Base-by-base conservation (phyloP, 2,797 vertebrate species). In the Pangasius macronema region DNA sequence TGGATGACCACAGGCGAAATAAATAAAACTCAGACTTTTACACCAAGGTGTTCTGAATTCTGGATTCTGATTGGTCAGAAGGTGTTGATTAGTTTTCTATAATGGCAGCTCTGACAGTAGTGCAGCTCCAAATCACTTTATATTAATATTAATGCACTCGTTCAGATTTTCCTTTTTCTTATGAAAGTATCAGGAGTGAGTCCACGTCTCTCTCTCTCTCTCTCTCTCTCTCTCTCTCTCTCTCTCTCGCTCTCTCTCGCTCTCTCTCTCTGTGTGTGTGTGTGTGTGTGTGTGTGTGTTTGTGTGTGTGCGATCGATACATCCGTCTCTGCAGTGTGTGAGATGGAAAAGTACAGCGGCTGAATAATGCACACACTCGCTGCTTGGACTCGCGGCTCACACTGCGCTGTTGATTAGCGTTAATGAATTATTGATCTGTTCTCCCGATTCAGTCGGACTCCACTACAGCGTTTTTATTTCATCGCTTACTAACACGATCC, bases 341-440 rank as follows among this genome's bases (percentile, higher is more conserved):
- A 49, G 72, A 72, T 59, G 70, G 72, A 63, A 77, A 61, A 85
- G 22, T 39, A 84, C 83, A 20, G 27, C 84, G 27, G 33, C 46
- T 85, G n/a, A 85, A 76, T 76, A 76, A 85, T 77, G 72, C 84
- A 85, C 72, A 85, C 57, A 9, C 67, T 46, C 5, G 42, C 42
- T 0, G 39, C 84, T 63, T 36, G 76, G 51, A 63, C 14, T 57
- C 16, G n/a, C 57, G 36, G 57, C 10, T 63, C 55, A 65, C 42
- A 27, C 84, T 2, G 33, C 55, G 36, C 72, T 77, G 72, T 63
- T 85, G 42, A 85, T 85, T 77, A 39, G 42, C 13, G 20, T 36
- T 76, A 65, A 79, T 77, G n/a, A 85, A 77, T 85, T 77, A 67
- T 77, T 85, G 84, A 85, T 61, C 30, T 24, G 11, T 63, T 61